Conservation (phyloP, 2,797 vertebrate species). For the Amazona finschi region DNA sequence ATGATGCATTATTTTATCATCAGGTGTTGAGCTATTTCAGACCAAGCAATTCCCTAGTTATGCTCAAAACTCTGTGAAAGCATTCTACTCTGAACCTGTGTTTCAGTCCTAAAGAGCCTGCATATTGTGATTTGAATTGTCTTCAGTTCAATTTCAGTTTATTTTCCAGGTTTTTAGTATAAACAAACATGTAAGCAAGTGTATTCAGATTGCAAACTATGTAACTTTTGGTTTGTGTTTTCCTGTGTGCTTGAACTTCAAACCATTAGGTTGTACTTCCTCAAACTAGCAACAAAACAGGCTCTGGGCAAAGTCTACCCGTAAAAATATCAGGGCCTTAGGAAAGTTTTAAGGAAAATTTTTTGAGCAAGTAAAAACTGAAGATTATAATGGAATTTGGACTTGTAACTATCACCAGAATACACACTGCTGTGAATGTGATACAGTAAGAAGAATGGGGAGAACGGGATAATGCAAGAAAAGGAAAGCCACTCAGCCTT, state of each 20-base stretch:
- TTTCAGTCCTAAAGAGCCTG: not conserved
- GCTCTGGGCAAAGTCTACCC: not conserved
- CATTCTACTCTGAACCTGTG: not conserved
- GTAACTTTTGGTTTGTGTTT: not conserved
- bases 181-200: not conserved
- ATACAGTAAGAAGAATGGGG: not conserved
- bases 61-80: not conserved
- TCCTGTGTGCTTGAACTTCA: not conserved
- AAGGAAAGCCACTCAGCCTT: not conserved
- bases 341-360: not conserved
- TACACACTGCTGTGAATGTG: not conserved
- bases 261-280: not conserved
- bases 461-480: not conserved
- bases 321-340: not conserved
- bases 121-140: not conserved
- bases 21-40: not conserved
- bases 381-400: not conserved
- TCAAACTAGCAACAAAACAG: not conserved
- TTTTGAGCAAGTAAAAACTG: not conserved
- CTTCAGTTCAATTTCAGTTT: not conserved
- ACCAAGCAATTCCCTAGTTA: not conserved
- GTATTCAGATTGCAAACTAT: not conserved
- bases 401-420: not conserved
- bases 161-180: not conserved
- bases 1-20: not conserved